Conservation (phyloP, 2,113 vertebrate genomes). For the Spermophilus dauricus region DNA sequence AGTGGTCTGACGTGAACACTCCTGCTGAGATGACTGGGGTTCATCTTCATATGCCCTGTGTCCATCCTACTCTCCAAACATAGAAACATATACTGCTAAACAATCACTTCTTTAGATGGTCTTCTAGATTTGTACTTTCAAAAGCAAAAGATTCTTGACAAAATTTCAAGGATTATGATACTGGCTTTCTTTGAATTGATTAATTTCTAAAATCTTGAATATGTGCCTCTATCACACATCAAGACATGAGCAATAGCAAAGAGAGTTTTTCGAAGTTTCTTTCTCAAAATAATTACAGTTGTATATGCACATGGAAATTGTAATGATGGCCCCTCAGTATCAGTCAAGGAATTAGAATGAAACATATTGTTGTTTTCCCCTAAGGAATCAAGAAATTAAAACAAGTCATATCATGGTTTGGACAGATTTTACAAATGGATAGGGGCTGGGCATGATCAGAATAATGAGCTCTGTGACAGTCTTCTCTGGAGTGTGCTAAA, state of each 20-base stretch:
- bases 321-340: not conserved
- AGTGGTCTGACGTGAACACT: not conserved
- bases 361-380: not conserved
- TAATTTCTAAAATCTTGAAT: constrained; percentile 3
- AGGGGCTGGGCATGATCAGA: not conserved
- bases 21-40: not conserved
- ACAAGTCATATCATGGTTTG: not conserved
- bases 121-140: not conserved
- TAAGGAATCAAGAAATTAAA: constrained; percentile 18
- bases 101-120: not conserved
- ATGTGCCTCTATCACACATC: not conserved
- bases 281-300: not conserved
- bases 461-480: not conserved
- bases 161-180: constrained; percentile 4
- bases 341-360: not conserved
- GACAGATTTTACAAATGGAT: not conserved
- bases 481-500: not conserved
- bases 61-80: not conserved
- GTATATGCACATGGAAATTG: not conserved
- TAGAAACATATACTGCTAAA: not conserved
- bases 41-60: not conserved
- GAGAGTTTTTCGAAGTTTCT: not conserved
- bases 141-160: constrained; percentile 38
- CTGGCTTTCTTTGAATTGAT: not conserved
- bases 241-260: not conserved